Base-by-base conservation (phyloP, 2,888 invertebrate species). In the Mythimna vitellina region DNA sequence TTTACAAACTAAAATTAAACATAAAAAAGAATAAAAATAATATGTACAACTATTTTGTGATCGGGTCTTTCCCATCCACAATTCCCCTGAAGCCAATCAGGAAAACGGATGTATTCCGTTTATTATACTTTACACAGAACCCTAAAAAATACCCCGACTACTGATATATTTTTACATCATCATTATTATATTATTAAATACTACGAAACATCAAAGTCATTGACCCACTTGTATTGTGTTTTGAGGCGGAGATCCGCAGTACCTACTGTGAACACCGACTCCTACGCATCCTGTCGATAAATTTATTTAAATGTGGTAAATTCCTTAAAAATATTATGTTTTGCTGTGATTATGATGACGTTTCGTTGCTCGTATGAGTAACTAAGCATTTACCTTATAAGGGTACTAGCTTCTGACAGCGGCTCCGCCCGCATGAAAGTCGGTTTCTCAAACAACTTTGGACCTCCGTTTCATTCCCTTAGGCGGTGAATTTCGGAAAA, bases 281-380 rank as follows among this genome's bases (percentile, higher is more conserved):
- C 86, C 84, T 71, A 86, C 85, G 75, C 85, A 73, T 86, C 85
- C 86, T 82, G 80, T 42, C 73, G 82, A 83, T 87, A 85, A 72
- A 9, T 6, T 60, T 14, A 60, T 70, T 56, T 62, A 65, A 73
- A 60, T 78, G 58, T 73, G n/a, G 25, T 51, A 10, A 46, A 65
- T 70, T 77, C 65, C 60, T 20, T 42, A 54, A 68, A 65, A 49
- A 35, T 29, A 57, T 61, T 1, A 25, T 61, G 22, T n/a, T 74
- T 17, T 60, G 20, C 61, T 74, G 29, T 70, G 29, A n/a, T 81
- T 46, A 25, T 35, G 17, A 46, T 62, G 65, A 46, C 4, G 32
- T 22, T 49, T 38, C 25, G 35, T 69, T 22, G 20, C 25, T 65
- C 56, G 58, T 66, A 35, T 63, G 49, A 57, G 29, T 10, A 58